Percentiles rank a stretch among this genome's conserved stretches.
phyloP scores from a whole-genome alignment of 2,113 vertebrate genomes.

The Saguinus midas region DNA sequence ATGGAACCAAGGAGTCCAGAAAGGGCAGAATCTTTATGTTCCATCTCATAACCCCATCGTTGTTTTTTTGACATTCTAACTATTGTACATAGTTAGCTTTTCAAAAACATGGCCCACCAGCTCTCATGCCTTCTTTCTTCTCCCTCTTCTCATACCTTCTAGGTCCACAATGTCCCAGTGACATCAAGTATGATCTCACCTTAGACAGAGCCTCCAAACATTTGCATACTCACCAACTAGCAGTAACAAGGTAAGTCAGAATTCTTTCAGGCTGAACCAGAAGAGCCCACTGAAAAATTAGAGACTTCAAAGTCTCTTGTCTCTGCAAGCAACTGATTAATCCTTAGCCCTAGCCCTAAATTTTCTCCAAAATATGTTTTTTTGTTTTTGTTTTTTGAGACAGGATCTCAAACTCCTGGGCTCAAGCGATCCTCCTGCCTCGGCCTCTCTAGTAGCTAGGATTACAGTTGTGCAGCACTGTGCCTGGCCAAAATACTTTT shows the following conservation, averaged over 20 bases:
- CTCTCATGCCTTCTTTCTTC: background rate
- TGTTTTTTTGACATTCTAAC: background rate
- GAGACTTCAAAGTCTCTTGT: background rate
- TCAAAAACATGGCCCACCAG: background rate
- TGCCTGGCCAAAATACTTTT: background rate
- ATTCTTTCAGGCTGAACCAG: background rate
- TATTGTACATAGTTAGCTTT: background rate
- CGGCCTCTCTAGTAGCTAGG: background rate
- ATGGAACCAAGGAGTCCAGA: background rate
- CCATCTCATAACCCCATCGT: background rate
- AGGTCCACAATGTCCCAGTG: background rate
- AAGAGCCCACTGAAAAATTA: background rate
- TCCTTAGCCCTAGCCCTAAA: background rate
- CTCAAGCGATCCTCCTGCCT: background rate
- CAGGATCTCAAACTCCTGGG: background rate
- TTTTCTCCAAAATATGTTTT: slow-evolving; percentile 24
- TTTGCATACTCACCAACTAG: background rate
- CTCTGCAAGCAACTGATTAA: background rate
- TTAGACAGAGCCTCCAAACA: background rate
- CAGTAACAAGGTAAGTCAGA: background rate
- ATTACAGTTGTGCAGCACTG: background rate
- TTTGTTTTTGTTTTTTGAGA: background rate
- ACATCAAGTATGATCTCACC: background rate
- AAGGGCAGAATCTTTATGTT: background rate
- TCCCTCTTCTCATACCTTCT: background rate